Conservation (phyloP, 2,113 vertebrate species). For the Machaerirhynchus nigripectus region DNA sequence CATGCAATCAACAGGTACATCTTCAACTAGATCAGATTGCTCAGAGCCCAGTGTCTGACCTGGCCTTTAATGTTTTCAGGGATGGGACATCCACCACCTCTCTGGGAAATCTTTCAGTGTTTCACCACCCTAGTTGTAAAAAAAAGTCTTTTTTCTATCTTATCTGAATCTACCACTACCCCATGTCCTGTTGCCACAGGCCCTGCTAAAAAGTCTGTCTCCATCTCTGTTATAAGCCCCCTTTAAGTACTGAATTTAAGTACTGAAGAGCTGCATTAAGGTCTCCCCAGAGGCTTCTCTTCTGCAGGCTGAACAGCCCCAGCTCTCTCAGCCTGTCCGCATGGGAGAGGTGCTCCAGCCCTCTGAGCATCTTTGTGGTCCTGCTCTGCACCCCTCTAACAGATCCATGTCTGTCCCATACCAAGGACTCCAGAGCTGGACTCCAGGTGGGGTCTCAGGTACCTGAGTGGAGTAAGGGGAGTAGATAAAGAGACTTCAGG, state of each 20-base stretch:
- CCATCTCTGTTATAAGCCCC: too few relatives aligned
- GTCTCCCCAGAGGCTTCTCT: not conserved
- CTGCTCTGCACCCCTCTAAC: not conserved
- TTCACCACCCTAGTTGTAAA: not conserved
- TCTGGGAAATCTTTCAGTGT: not conserved
- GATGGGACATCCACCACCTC: not conserved
- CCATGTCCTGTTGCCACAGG: accelerated
- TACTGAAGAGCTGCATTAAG: too few relatives aligned
- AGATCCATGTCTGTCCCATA: not conserved
- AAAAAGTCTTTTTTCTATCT: not conserved
- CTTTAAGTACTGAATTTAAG: not conserved
- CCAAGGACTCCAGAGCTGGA: not conserved
- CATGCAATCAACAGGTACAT: too few relatives aligned
- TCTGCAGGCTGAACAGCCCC: not conserved
- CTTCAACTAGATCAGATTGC: not conserved
- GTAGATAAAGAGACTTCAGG: not conserved
- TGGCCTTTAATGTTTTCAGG: not conserved
- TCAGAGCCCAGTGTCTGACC: not conserved
- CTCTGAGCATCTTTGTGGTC: not conserved
- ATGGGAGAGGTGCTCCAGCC: not conserved
- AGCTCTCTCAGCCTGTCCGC: not conserved
- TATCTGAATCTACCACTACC: not conserved
- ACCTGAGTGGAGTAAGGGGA: not conserved
- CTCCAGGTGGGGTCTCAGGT: not conserved
- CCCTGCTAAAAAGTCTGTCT: not conserved